Conservation (phyloP, 1,140 invertebrate genomes). For the Helicorthomorpha holstii region DNA sequence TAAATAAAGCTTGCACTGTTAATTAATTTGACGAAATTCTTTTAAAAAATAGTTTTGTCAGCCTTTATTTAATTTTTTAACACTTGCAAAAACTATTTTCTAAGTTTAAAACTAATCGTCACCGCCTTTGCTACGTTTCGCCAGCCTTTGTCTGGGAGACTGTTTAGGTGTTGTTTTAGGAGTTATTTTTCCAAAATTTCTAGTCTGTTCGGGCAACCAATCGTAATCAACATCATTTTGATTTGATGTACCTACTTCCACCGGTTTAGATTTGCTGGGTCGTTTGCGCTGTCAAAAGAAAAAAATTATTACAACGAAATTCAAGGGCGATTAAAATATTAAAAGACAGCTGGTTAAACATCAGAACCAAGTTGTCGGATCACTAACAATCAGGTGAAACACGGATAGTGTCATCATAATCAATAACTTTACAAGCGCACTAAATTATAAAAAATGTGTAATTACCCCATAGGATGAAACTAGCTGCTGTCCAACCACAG, state of each 20-base stretch:
- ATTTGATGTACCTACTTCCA: conserved; percentile 45
- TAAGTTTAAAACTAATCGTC: no score
- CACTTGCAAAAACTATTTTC: no score
- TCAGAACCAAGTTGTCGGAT: no score
- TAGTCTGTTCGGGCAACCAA: conserved; percentile 85
- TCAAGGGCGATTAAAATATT: neutral
- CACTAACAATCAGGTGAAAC: no score
- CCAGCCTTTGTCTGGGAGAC: conserved; percentile 4
- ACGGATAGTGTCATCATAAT: no score
- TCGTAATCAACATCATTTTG: conserved; percentile 87
- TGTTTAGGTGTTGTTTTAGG: neutral
- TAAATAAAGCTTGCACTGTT: no score
- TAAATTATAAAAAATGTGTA: no score
- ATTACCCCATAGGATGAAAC: conserved; percentile 52
- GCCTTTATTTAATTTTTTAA: no score
- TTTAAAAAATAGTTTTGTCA: no score
- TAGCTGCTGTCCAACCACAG: conserved; percentile 81
- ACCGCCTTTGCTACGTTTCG: neutral
- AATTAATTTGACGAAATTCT: no score
- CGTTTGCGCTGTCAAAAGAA: conserved; percentile 13
- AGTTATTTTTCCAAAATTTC: conserved; percentile 21
- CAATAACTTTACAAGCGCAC: no score
- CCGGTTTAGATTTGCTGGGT: conserved; percentile 28
- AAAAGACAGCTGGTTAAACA: no score
- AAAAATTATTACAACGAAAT: neutral